Conservation (phyloP, 2,113 vertebrate species). For the Cacatua alba region DNA sequence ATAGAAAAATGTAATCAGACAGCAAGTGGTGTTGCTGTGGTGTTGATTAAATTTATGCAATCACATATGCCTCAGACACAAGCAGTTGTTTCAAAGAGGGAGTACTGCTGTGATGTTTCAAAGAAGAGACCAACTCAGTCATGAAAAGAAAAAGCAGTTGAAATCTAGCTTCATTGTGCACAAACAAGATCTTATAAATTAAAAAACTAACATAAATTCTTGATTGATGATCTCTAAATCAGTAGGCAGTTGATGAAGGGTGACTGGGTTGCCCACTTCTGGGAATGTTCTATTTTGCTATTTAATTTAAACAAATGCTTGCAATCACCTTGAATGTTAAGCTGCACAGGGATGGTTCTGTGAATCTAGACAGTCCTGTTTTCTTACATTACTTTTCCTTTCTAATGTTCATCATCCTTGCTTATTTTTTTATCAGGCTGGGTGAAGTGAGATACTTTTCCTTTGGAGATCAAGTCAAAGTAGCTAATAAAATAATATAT, state of each 20-base stretch:
- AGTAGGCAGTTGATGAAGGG: not conserved
- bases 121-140: accelerated
- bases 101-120: not conserved
- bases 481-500: not conserved
- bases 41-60: not conserved
- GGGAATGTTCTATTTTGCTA: not conserved
- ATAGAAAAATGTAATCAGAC: not conserved
- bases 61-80: not conserved
- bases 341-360: not conserved
- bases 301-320: not conserved
- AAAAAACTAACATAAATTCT: not conserved
- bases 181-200: not conserved
- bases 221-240: not conserved
- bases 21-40: not conserved
- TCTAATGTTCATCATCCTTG: accelerated
- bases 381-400: not conserved
- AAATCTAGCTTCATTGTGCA: not conserved
- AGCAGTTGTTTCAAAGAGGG: not conserved
- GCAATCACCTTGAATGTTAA: not conserved
- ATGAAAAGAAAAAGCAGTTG: not conserved
- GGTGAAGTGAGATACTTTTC: not conserved
- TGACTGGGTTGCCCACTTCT: not conserved
- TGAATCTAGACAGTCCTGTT: not conserved
- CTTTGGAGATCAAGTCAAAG: not conserved
- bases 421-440: not conserved